Conservation (phyloP, 1,140 invertebrate species). For the Cotesia typhae region DNA sequence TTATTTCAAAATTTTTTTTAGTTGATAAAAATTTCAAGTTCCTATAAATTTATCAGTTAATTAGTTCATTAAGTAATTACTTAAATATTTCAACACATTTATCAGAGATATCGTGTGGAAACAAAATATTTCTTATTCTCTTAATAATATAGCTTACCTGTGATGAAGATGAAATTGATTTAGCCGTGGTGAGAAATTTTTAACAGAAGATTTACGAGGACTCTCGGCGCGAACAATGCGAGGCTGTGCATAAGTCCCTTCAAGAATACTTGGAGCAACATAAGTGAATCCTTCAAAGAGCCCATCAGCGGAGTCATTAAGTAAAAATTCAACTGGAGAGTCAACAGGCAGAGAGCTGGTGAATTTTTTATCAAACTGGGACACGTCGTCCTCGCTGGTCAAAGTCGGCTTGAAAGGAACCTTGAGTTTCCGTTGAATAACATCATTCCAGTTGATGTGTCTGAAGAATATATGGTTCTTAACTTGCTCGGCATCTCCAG, state of each 20-base stretch:
- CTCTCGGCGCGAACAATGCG: conserved; percentile 76
- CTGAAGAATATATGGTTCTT: conserved; percentile 93
- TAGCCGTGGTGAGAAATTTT: conserved; percentile 53
- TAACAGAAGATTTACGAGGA: conserved; percentile 68
- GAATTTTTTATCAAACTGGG: conserved; percentile 98
- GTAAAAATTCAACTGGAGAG: conserved; percentile 93
- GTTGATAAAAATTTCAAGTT: no score
- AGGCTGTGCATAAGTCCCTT: conserved; percentile 82
- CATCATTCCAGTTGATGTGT: conserved; percentile 92
- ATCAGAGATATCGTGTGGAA: no score
- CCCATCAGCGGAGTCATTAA: conserved; percentile 95
- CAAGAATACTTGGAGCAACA: conserved; percentile 94
- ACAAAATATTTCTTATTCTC: no score
- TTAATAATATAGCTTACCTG: conserved; percentile 45
- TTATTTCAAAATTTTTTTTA: no score
- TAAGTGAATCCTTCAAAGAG: conserved; percentile 96
- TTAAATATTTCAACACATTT: no score
- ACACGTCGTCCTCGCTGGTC: conserved; percentile 94
- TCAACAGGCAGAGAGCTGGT: conserved; percentile 98
- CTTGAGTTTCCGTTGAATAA: conserved; percentile 81
- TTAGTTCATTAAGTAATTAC: no score
- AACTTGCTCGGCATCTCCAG: conserved; percentile 86
- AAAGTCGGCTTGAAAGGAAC: conserved; percentile 91
- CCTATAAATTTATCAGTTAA: no score
- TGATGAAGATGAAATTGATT: conserved; percentile 53